phyloP scores from a whole-genome alignment of 2,888 invertebrate genomes.

The Clusia tigrina region DNA sequence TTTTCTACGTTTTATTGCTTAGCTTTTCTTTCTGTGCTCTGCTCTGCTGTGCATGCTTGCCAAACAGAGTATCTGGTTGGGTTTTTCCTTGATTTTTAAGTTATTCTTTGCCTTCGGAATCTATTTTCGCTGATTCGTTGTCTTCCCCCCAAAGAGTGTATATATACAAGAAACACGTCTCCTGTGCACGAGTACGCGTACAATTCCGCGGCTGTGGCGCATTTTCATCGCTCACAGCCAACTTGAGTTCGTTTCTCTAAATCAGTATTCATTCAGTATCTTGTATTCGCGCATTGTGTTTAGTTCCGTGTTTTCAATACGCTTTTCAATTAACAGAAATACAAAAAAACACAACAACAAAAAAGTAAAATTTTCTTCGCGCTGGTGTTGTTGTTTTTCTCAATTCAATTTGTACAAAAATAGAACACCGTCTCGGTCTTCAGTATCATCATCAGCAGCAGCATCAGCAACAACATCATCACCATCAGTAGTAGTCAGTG shows the following conservation, averaged over 20 bases:
- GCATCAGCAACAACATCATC: background rate
- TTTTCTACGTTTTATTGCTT: conserved; percentile 2
- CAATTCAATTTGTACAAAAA: conserved; percentile 2
- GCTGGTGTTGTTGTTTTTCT: background rate
- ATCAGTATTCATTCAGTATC: conserved; percentile 55
- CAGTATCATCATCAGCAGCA: background rate
- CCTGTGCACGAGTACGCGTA: too few species aligned
- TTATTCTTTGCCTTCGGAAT: conserved; percentile 5
- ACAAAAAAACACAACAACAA: too few species aligned
- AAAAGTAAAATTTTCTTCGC: too few species aligned
- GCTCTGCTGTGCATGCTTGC: background rate
- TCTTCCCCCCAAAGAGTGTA: background rate
- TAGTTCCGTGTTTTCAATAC: conserved; percentile 43
- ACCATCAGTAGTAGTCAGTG: background rate
- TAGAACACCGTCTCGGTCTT: conserved; percentile 6
- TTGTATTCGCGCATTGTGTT: conserved; percentile 39
- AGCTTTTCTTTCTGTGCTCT: background rate
- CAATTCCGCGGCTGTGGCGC: background rate
- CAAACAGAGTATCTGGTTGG: background rate
- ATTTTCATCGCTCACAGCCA: conserved; percentile 44
- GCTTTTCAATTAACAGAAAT: conserved; percentile 28
- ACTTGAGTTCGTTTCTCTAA: conserved; percentile 57
- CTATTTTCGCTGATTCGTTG: conserved; percentile 4
- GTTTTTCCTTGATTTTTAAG: background rate
- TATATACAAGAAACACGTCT: conserved; percentile 4